These are phyloP conservation scores for Andrena hattorfiana DNA, from an alignment of 2,888 invertebrate genomes.

Conservation along the genomic window DNA sequence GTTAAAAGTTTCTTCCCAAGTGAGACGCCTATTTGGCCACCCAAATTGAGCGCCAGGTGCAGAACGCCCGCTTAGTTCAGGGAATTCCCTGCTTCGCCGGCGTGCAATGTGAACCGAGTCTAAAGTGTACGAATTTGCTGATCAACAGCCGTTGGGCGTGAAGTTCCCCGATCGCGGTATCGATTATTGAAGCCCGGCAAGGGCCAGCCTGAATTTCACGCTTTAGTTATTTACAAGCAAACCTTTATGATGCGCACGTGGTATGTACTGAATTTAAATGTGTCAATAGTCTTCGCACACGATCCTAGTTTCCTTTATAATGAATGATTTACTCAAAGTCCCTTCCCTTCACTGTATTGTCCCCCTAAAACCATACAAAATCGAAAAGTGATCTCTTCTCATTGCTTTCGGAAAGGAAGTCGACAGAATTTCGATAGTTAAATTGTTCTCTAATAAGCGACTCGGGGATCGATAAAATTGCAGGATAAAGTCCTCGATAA, in stretches of 20 bases:
- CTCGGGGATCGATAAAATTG: conserved; percentile 3
- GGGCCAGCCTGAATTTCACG: conserved; percentile 47
- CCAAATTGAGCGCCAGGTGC: conserved; percentile 62
- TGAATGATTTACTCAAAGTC: too few relatives aligned
- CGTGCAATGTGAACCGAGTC: conserved; percentile 26
- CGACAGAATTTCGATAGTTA: too few relatives aligned
- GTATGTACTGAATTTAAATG: conserved; percentile 8
- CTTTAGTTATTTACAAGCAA: conserved; percentile 24
- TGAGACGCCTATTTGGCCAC: conserved; percentile 48
- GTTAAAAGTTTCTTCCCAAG: conserved; percentile 37
- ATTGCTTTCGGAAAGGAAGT: too few relatives aligned
- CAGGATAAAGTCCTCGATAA: conserved; percentile 4
- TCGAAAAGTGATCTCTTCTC: too few relatives aligned
- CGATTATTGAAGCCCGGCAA: conserved; percentile 77
- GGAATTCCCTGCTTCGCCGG: conserved; percentile 25
- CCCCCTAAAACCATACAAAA: too few relatives aligned
- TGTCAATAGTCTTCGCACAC: not conserved
- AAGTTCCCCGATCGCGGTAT: conserved; percentile 61
- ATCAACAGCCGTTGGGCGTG: conserved; percentile 75
- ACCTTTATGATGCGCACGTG: not conserved
- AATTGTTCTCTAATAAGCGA: not conserved
- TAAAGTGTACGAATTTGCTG: conserved; percentile 20
- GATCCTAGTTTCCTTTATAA: not conserved
- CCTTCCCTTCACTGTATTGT: too few relatives aligned
- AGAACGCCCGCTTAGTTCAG: conserved; percentile 41